Evolutionary conservation across 2,113 vertebrate genomes (phyloP).

Genomic region (Centrocercus urophasianus): DNA sequence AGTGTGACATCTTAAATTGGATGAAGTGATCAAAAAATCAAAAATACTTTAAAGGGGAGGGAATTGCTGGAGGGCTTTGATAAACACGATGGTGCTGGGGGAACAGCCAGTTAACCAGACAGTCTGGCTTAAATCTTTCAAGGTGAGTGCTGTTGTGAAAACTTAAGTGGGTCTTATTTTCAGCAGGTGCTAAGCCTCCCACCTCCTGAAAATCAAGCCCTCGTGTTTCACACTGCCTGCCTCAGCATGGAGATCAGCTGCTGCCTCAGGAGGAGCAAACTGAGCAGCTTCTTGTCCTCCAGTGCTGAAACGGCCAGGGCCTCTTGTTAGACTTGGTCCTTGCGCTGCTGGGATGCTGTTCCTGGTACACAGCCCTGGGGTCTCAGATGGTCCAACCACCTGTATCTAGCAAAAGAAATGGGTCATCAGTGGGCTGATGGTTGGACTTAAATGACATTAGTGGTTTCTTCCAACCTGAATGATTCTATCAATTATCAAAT

Average conservation of each 20-base stretch:
- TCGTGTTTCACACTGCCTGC: neutral
- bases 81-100: neutral
- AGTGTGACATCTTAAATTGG: neutral
- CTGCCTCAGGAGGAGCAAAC: neutral
- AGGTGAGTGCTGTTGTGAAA: slow-evolving; percentile 57
- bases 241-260: neutral
- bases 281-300: neutral
- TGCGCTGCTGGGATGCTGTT: neutral
- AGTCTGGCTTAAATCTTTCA: slow-evolving; percentile 33
- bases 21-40: neutral
- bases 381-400: neutral
- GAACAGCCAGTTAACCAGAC: neutral
- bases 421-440: too few relatives aligned
- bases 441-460: too few relatives aligned
- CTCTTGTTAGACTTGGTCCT: neutral
- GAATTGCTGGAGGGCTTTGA: neutral
- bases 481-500: neutral
- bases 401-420: neutral
- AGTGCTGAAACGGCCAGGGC: neutral
- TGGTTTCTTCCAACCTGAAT: too few relatives aligned
- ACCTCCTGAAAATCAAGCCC: slow-evolving; percentile 45
- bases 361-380: too few relatives aligned
- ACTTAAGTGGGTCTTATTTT: slow-evolving; percentile 54
- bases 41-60: neutral
- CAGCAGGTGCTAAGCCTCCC: slow-evolving; percentile 41